These are phyloP conservation scores for Crotalus horridus DNA, from an alignment of 2,113 vertebrate genomes.

Conservation along the genomic window DNA sequence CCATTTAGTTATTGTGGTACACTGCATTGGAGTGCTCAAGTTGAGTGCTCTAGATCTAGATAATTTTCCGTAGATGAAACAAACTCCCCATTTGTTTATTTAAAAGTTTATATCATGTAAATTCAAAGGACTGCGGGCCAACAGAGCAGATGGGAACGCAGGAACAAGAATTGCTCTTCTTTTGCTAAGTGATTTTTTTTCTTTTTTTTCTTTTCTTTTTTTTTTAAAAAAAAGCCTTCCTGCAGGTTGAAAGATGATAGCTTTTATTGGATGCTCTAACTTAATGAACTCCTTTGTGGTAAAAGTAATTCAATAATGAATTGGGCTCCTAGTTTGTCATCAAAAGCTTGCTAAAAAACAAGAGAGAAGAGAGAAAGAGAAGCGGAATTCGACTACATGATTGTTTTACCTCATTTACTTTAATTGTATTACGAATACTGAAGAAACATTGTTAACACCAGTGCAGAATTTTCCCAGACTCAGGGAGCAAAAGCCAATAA, in stretches of 20 bases:
- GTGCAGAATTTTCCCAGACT: neutral
- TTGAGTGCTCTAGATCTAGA: neutral
- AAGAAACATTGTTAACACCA: constrained; percentile 51
- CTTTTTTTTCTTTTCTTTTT: neutral
- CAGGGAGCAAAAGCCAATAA: neutral
- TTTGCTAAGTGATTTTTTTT: constrained; percentile 50
- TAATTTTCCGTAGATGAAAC: neutral
- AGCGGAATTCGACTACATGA: constrained; percentile 57
- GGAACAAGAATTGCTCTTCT: constrained; percentile 57
- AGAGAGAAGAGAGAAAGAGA: constrained; percentile 51
- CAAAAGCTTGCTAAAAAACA: constrained; percentile 47
- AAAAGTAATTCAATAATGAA: constrained; percentile 67
- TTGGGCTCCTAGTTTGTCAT: constrained; percentile 68
- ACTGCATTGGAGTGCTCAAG: neutral
- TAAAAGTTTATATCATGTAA: neutral
- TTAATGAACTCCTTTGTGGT: constrained; percentile 73
- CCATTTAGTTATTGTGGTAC: neutral
- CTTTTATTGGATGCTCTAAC: constrained; percentile 67
- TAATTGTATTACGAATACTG: constrained; percentile 66
- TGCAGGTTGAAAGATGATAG: constrained; percentile 62
- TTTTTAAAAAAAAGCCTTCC: constrained; percentile 43
- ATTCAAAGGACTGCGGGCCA: neutral
- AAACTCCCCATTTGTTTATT: neutral
- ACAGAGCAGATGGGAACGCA: neutral
- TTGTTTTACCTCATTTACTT: constrained; percentile 66